phyloP scores from a whole-genome alignment of 2,113 vertebrate species.

The Pygoscelis adeliae region DNA sequence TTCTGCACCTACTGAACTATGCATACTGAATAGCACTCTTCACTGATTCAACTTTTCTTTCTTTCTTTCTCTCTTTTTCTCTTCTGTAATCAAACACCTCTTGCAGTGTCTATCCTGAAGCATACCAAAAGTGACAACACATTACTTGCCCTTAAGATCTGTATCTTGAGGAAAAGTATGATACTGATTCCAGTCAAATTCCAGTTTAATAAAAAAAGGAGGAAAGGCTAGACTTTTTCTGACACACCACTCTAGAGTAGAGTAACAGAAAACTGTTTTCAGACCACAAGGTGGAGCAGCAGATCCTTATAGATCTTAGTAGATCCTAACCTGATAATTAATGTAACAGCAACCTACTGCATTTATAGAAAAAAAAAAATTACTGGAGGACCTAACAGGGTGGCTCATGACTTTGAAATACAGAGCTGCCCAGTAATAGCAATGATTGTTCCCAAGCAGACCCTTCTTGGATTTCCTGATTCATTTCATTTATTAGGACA shows the following conservation, averaged over 20 bases:
- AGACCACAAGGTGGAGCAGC: conserved; percentile 67
- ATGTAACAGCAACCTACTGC: background rate
- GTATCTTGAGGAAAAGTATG: background rate
- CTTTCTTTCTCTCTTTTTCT: background rate
- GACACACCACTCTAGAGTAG: background rate
- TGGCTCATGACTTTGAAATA: background rate
- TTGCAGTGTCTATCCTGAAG: background rate
- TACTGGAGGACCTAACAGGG: background rate
- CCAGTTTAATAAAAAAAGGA: background rate
- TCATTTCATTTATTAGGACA: background rate
- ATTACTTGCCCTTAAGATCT: background rate
- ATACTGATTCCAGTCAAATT: background rate
- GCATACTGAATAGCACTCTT: background rate
- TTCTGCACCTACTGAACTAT: background rate
- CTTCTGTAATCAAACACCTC: background rate
- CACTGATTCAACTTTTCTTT: background rate
- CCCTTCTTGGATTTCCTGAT: background rate
- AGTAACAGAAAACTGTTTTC: background rate
- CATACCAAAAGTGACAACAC: background rate
- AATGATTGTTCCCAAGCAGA: background rate
- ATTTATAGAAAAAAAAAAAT: background rate
- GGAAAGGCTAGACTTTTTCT: background rate
- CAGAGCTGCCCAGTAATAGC: background rate
- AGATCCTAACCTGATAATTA: background rate
- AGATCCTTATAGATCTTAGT: conserved; percentile 17